These are phyloP conservation scores for Cotesia congregata DNA, from an alignment of 2,888 invertebrate species.

Conservation along the genomic window DNA sequence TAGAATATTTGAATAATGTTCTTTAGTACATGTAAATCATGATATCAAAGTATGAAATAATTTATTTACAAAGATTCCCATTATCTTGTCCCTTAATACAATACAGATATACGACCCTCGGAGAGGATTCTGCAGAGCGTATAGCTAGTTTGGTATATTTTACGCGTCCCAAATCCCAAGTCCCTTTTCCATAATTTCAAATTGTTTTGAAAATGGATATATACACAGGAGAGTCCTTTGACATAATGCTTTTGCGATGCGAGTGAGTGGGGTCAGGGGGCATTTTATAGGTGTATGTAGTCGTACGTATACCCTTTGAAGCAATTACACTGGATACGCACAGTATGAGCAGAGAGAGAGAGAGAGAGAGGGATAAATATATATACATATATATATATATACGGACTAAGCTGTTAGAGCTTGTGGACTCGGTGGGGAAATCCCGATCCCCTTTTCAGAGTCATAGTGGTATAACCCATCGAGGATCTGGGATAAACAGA, in stretches of 20 bases:
- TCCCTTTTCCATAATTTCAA: slow-evolving; percentile 37
- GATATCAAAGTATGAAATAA: slow-evolving; percentile 3
- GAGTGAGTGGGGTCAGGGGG: slow-evolving; percentile 26
- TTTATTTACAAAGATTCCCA: slow-evolving; percentile 33
- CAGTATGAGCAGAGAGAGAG: not conserved
- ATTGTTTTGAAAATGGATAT: slow-evolving; percentile 42
- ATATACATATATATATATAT: not conserved
- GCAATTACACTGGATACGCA: slow-evolving; percentile 56
- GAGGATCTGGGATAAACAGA: slow-evolving; percentile 55
- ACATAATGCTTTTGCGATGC: slow-evolving; percentile 25
- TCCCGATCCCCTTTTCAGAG: slow-evolving; percentile 5
- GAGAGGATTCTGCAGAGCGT: slow-evolving; percentile 11
- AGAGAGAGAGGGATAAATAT: not conserved
- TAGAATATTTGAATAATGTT: too few relatives aligned
- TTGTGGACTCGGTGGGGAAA: slow-evolving; percentile 20
- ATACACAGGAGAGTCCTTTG: slow-evolving; percentile 35
- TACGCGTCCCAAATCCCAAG: slow-evolving; percentile 10
- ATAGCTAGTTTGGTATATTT: slow-evolving; percentile 8
- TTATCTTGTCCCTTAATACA: slow-evolving; percentile 28
- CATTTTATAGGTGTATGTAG: slow-evolving; percentile 32
- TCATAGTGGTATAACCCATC: slow-evolving; percentile 30
- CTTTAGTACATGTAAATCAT: slow-evolving; percentile 1
- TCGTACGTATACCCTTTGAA: slow-evolving; percentile 52
- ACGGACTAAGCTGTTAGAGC: not conserved
- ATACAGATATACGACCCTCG: slow-evolving; percentile 10